Evolutionary conservation across 2,797 vertebrate genomes (phyloP).

Genomic region (Leuciscus waleckii): DNA sequence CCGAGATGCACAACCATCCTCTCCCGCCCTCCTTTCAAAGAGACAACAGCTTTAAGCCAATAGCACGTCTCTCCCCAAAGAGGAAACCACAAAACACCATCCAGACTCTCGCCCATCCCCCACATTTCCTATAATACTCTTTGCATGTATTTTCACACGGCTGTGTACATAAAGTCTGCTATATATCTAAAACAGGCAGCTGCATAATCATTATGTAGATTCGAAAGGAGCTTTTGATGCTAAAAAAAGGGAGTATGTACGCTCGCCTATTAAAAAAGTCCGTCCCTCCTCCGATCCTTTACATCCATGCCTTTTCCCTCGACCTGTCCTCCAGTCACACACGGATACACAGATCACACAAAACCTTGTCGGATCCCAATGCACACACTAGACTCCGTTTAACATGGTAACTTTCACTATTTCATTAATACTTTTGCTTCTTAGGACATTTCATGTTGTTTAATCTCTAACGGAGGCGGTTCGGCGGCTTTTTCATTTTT

Average conservation of each 20-base stretch:
- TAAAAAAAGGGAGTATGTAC: constrained; percentile 67
- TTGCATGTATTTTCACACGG: constrained; percentile 84
- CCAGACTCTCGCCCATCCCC: constrained; percentile 72
- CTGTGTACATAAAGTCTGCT: constrained; percentile 81
- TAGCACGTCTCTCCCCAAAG: constrained; percentile 81
- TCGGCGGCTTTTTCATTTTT: constrained; percentile 1
- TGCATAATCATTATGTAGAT: constrained; percentile 83
- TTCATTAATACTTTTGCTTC: constrained; percentile 9
- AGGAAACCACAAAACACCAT: constrained; percentile 78
- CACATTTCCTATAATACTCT: constrained; percentile 78
- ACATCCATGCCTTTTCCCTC: constrained; percentile 47
- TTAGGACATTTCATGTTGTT: constrained; percentile 7
- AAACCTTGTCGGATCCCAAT: constrained; percentile 65
- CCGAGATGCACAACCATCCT: constrained; percentile 47
- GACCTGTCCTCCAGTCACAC: constrained; percentile 72
- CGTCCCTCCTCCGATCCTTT: constrained; percentile 59
- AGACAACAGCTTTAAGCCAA: constrained; percentile 78
- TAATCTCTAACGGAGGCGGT: not conserved
- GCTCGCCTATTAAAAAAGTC: constrained; percentile 73
- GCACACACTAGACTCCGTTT: constrained; percentile 62
- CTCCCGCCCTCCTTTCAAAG: constrained; percentile 67
- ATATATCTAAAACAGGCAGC: constrained; percentile 84
- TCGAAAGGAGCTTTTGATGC: constrained; percentile 76
- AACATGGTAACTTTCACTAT: constrained; percentile 34
- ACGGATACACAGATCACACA: constrained; percentile 71